phyloP scores from a whole-genome alignment of 2,888 invertebrate genomes.

The Chydorus sphaericus region DNA sequence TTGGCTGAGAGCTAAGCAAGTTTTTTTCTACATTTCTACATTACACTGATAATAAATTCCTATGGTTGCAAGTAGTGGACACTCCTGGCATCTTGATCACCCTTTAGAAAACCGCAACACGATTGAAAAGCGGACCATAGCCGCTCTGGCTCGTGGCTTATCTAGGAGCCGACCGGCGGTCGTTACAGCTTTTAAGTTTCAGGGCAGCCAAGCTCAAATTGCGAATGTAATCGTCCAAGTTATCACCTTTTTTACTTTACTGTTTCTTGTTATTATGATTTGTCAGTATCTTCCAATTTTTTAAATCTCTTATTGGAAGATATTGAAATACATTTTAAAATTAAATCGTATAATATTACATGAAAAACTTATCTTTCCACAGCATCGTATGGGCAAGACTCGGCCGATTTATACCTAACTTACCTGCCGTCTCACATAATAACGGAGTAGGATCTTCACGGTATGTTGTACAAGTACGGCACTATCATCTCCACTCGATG shows the following conservation, averaged over 20 bases:
- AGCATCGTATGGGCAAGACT: conserved; percentile 93
- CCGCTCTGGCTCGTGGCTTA: no score
- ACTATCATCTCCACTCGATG: conserved; percentile 90
- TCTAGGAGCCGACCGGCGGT: no score
- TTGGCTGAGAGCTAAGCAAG: no score
- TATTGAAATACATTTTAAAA: not conserved
- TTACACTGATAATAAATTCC: no score
- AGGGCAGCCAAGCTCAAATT: conserved; percentile 99
- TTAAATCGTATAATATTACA: not conserved
- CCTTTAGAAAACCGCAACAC: no score
- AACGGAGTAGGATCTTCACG: conserved; percentile 89
- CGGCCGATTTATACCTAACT: conserved; percentile 97
- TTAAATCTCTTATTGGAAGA: no score
- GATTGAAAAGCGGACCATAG: no score
- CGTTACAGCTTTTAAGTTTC: conserved; percentile 89
- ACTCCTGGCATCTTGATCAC: no score
- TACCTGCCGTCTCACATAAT: conserved; percentile 89
- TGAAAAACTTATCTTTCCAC: not conserved
- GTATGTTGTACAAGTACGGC: conserved; percentile 76
- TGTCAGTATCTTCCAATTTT: no score
- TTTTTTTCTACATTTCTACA: no score
- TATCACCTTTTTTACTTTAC: not conserved
- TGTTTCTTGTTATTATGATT: not conserved
- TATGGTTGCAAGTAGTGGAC: no score
- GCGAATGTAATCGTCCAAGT: conserved; percentile 71